Evolutionary conservation across 2,113 vertebrate genomes (phyloP).

Genomic region (Pontoporia blainvillei): DNA sequence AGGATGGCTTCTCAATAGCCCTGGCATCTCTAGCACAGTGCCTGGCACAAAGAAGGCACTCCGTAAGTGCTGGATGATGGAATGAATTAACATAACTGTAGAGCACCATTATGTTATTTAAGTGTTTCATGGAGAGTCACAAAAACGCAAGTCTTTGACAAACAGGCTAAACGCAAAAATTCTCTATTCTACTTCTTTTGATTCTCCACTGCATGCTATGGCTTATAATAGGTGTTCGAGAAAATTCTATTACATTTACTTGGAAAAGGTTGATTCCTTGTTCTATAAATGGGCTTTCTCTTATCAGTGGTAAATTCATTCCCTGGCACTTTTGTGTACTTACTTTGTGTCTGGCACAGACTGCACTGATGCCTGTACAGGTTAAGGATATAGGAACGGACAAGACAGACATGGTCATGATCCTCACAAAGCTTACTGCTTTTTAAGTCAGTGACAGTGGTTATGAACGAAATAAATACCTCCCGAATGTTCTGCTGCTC

Average conservation of each 20-base stretch:
- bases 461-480: slow-evolving; percentile 75
- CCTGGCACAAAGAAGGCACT: background rate
- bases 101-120: background rate
- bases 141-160: background rate
- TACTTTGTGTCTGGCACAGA: background rate
- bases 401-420: background rate
- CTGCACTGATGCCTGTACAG: background rate
- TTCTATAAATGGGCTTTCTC: background rate
- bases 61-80: background rate
- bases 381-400: background rate
- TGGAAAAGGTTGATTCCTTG: background rate
- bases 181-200: background rate
- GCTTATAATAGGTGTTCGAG: background rate
- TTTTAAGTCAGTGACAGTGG: rapidly evolving
- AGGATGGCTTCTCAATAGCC: background rate
- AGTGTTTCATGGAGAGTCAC: background rate
- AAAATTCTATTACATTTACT: background rate
- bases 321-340: background rate
- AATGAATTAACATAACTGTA: background rate
- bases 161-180: background rate
- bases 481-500: slow-evolving; percentile 98
- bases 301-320: background rate
- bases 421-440: background rate
- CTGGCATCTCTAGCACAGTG: background rate
- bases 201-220: background rate